These are phyloP conservation scores for Drosophila macrospina DNA, from an alignment of 2,888 invertebrate genomes.

Conservation along the genomic window DNA sequence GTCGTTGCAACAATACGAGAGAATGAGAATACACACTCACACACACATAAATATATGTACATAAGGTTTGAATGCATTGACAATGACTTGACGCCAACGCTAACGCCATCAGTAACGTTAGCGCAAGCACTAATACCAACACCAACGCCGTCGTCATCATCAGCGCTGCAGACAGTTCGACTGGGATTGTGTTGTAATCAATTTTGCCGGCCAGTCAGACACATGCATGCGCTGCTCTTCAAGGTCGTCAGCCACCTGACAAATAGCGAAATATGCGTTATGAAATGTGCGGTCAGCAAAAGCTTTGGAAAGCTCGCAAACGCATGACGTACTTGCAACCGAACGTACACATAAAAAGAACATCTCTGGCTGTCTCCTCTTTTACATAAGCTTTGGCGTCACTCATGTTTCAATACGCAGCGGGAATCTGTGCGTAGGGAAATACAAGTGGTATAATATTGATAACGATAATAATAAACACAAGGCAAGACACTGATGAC, in stretches of 20 bases:
- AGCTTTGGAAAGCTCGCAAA: not conserved
- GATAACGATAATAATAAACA: slow-evolving; percentile 68
- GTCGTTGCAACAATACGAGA: slow-evolving; percentile 18
- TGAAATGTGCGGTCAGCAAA: not conserved
- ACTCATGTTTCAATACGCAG: not conserved
- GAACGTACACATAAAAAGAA: not conserved
- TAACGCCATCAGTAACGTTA: not conserved
- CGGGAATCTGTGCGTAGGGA: slow-evolving; percentile 39
- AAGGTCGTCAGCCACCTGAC: slow-evolving; percentile 43
- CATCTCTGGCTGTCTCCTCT: not conserved
- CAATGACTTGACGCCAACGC: slow-evolving; percentile 25
- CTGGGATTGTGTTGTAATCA: slow-evolving; percentile 42
- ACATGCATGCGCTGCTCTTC: slow-evolving; percentile 47
- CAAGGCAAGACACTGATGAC: slow-evolving; percentile 48
- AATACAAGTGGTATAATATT: slow-evolving; percentile 46
- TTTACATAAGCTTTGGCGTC: no score
- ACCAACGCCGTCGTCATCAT: slow-evolving; percentile 15
- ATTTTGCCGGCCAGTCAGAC: slow-evolving; percentile 38
- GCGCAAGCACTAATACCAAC: not conserved
- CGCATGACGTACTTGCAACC: not conserved
- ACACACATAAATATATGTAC: not conserved
- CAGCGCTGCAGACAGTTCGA: slow-evolving; percentile 57
- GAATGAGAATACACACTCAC: not conserved
- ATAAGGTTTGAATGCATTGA: slow-evolving; percentile 39
- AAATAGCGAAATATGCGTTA: not conserved